A percentile compares a stretch with the other conserved stretches of the same genome.
Conservation (phyloP, 2,797 vertebrate species). For the Acestrorhynchus altus region DNA sequence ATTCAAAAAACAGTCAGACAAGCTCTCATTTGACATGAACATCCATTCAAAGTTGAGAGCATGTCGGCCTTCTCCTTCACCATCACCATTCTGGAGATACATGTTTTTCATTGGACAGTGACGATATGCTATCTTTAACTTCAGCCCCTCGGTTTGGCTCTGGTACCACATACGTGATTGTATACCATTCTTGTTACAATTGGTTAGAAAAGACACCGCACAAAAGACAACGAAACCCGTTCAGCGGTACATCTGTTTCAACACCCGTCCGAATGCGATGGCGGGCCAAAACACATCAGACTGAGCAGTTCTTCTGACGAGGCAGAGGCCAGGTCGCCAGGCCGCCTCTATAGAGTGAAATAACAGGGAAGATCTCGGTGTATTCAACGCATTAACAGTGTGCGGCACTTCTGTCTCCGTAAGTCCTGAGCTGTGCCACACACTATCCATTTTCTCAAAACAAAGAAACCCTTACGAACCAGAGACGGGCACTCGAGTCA, state of each 20-base stretch:
- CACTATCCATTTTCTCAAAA: not conserved
- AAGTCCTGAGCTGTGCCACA: not conserved
- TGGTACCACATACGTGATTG: too few species aligned
- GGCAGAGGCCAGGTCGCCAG: conserved; percentile 1
- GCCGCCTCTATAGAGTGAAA: not conserved
- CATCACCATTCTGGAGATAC: too few species aligned
- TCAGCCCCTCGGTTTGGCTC: too few species aligned
- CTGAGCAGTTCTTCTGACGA: conserved; percentile 10
- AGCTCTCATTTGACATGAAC: too few species aligned
- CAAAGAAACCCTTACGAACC: too few species aligned
- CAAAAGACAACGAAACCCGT: not conserved
- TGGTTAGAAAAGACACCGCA: not conserved
- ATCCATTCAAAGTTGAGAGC: too few species aligned
- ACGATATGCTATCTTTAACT: too few species aligned
- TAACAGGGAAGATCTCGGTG: conserved; percentile 11
- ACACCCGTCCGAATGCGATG: not conserved
- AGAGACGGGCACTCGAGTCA: too few species aligned
- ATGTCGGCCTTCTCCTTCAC: too few species aligned
- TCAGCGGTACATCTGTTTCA: not conserved
- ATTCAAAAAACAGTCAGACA: too few species aligned
- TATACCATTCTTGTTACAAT: too few species aligned
- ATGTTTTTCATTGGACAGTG: too few species aligned
- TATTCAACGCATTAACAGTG: not conserved
- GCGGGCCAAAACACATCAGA: not conserved
- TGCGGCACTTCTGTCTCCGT: not conserved